phyloP scores from a whole-genome alignment of 2,888 invertebrate genomes.

The Notocelia uddmanniana region DNA sequence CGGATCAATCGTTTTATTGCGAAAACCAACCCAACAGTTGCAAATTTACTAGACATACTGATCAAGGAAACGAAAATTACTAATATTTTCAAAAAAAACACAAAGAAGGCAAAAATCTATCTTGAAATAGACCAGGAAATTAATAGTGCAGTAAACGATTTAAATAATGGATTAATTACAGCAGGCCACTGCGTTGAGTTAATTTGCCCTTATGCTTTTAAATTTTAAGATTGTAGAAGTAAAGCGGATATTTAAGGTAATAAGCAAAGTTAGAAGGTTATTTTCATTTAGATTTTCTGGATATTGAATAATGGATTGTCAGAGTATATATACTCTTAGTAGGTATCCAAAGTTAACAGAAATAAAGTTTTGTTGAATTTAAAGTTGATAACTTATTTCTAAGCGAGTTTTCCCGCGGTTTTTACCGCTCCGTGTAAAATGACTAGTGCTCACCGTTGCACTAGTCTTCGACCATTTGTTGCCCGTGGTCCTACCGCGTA shows the following conservation, averaged over 20 bases:
- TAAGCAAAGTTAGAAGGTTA: conserved; percentile 16
- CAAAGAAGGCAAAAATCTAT: conserved; percentile 13
- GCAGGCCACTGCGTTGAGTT: conserved; percentile 9
- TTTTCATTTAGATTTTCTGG: conserved; percentile 18
- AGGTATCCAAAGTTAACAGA: conserved; percentile 16
- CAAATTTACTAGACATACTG: no score
- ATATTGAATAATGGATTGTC: conserved; percentile 17
- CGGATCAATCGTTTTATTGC: no score
- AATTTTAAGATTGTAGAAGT: conserved; percentile 13
- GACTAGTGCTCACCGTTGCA: conserved; percentile 9
- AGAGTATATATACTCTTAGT: conserved; percentile 9
- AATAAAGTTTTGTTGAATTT: conserved; percentile 18
- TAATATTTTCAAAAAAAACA: no score
- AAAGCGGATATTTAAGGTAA: conserved; percentile 18
- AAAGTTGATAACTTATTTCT: conserved; percentile 15
- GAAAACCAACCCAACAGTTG: no score
- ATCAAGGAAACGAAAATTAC: no score
- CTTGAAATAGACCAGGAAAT: conserved; percentile 8
- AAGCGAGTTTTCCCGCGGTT: conserved; percentile 14
- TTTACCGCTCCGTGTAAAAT: conserved; percentile 14
- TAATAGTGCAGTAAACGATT: conserved; percentile 10
- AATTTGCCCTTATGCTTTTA: conserved; percentile 17
- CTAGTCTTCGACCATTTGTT: conserved; percentile 14
- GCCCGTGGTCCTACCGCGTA: conserved; percentile 16
- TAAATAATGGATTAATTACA: conserved; percentile 9